Percentiles rank a stretch among this genome's conserved stretches.
Conservation (phyloP, 1,140 invertebrate species). For the Scaptomyza montana region DNA sequence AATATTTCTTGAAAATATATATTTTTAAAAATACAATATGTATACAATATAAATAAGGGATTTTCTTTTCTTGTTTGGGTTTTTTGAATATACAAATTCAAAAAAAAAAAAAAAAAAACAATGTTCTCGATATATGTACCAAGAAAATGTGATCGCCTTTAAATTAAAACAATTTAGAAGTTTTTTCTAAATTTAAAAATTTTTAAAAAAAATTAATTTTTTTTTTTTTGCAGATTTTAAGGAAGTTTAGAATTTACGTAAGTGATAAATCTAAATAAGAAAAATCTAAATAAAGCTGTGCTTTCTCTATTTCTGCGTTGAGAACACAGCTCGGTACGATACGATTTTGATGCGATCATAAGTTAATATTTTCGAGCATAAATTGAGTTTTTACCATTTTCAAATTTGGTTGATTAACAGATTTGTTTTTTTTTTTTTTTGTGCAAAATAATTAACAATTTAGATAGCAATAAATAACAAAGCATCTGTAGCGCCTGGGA, state of each 20-base stretch:
- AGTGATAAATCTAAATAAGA: background rate
- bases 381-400: conserved; percentile 31
- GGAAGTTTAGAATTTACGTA: no score
- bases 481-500: background rate
- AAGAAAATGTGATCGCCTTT: background rate
- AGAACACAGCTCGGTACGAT: background rate
- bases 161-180: background rate
- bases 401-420: background rate
- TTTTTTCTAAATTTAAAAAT: background rate
- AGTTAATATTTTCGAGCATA: background rate
- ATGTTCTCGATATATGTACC: background rate
- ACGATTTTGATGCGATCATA: background rate
- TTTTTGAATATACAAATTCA: conserved; percentile 41
- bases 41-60: conserved; percentile 39
- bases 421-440: conserved; percentile 19
- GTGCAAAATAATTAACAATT: conserved; percentile 51
- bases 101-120: conserved; percentile 28
- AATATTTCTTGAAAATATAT: conserved; percentile 55
- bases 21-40: conserved; percentile 52
- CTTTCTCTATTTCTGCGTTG: background rate
- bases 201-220: background rate
- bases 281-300: background rate
- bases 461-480: conserved; percentile 61
- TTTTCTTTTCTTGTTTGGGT: background rate
- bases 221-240: background rate